These are phyloP conservation scores for Rhynchopsitta pachyrhyncha DNA, from an alignment of 2,113 vertebrate species.

Conservation along the genomic window DNA sequence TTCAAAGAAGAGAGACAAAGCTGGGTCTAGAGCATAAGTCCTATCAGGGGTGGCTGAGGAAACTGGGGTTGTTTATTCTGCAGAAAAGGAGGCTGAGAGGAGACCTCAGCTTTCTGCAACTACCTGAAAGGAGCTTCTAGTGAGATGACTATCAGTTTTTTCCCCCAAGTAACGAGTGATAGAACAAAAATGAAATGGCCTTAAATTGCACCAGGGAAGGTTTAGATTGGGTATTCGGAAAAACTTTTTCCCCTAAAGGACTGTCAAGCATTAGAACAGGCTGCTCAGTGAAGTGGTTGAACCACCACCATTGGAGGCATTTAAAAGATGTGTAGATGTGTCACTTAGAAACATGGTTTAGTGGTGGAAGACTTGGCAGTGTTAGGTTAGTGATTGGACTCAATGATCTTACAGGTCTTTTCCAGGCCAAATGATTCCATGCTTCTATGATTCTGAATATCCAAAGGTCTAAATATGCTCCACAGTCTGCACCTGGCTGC, in stretches of 20 bases:
- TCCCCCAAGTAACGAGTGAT: neutral
- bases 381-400: neutral
- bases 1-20: neutral
- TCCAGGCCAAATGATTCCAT: neutral
- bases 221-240: neutral
- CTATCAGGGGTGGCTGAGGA: neutral
- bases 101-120: neutral
- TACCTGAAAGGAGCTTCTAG: neutral
- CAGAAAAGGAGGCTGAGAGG: neutral
- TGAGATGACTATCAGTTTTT: accelerated
- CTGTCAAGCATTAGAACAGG: neutral
- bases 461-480: neutral
- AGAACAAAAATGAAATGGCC: neutral
- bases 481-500: neutral
- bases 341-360: neutral
- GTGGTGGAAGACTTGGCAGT: neutral
- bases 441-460: neutral
- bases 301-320: neutral
- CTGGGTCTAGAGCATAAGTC: neutral
- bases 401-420: accelerated
- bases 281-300: neutral
- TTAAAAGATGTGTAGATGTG: accelerated
- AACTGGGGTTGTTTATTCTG: neutral
- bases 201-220: neutral
- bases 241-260: neutral